These are phyloP conservation scores for Podiceps cristatus DNA, from an alignment of 2,113 vertebrate species.

Conservation along the genomic window DNA sequence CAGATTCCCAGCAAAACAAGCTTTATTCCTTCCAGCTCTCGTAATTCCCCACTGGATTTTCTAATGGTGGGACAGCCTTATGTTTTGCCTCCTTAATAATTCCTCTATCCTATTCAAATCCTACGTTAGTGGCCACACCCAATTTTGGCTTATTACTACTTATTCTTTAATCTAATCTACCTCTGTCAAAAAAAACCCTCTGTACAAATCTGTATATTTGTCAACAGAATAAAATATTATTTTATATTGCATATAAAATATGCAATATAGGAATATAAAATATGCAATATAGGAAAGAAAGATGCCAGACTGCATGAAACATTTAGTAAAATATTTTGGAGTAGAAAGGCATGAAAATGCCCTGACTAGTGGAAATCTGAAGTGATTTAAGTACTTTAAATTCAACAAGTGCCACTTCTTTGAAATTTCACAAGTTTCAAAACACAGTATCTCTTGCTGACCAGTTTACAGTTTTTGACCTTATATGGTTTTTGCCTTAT, in stretches of 20 bases:
- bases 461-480: not conserved
- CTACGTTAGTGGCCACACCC: not conserved
- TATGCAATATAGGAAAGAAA: not conserved
- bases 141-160: constrained; percentile 18
- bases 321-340: not conserved
- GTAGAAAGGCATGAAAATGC: not conserved
- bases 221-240: not conserved
- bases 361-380: not conserved
- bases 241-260: too few relatives aligned
- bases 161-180: not conserved
- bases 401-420: not conserved
- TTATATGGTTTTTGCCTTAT: not conserved
- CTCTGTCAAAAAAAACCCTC: not conserved
- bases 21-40: not conserved
- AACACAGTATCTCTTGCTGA: not conserved
- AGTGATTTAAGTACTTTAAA: not conserved
- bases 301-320: not conserved
- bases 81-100: not conserved
- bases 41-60: not conserved
- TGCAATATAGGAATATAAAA: not conserved
- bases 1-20: not conserved
- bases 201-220: not conserved
- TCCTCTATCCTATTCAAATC: not conserved
- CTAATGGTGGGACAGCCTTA: not conserved
- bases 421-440: not conserved